These are phyloP conservation scores for Aleiodes alternator DNA, from an alignment of 2,888 invertebrate species.

Conservation along the genomic window DNA sequence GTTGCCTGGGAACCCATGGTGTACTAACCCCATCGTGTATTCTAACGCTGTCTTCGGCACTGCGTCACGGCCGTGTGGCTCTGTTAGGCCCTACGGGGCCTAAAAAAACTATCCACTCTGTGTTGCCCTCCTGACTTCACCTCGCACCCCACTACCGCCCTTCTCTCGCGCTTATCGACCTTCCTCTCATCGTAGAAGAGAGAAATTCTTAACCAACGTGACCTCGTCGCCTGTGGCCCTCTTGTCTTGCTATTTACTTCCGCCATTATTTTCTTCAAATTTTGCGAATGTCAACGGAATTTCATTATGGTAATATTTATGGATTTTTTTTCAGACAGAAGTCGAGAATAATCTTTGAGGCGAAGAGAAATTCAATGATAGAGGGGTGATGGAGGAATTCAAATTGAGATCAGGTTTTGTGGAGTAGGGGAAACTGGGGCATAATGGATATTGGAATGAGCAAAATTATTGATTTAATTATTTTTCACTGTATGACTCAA, in stretches of 20 bases:
- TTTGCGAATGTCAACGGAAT: too few species aligned
- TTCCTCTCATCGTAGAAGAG: neutral
- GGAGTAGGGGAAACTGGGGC: too few species aligned
- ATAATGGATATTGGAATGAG: too few species aligned
- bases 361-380: too few species aligned
- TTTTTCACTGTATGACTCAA: too few species aligned
- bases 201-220: constrained; percentile 21
- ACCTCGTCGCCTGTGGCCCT: constrained; percentile 36
- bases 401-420: too few species aligned
- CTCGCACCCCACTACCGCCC: constrained; percentile 41
- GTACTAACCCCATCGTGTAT: constrained; percentile 43
- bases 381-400: too few species aligned
- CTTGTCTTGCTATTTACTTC: constrained; percentile 5
- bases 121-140: constrained; percentile 21
- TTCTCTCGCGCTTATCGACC: constrained; percentile 15
- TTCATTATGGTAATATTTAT: too few species aligned
- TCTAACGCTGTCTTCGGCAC: constrained; percentile 32
- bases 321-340: too few species aligned
- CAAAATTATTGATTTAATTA: too few species aligned
- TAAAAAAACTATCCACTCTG: constrained; percentile 19
- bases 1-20: constrained; percentile 62
- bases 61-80: constrained; percentile 34
- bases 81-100: constrained; percentile 21
- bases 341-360: too few species aligned
- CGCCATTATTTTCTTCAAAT: constrained; percentile 21